Evolutionary conservation across 2,113 vertebrate species (phyloP).

Genomic region (Tragulus kanchil): DNA sequence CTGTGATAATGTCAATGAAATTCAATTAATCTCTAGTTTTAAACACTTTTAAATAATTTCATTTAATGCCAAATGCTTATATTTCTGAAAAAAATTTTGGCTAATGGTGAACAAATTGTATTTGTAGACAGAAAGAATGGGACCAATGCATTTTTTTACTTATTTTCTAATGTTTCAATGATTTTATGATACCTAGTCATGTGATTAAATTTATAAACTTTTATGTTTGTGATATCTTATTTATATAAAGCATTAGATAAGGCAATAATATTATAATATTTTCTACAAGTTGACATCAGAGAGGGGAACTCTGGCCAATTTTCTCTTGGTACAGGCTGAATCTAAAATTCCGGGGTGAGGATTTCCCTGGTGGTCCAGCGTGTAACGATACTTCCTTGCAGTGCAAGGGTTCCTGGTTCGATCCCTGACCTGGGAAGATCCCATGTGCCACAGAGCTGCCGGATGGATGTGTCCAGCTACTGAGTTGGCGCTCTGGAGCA

Average conservation of each 20-base stretch:
- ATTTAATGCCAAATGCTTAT: background rate
- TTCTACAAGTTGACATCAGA: background rate
- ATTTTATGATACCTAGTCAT: background rate
- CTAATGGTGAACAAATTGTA: background rate
- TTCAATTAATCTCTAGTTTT: background rate
- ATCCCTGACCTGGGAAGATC: too few species aligned
- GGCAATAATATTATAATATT: background rate
- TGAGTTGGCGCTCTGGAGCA: too few species aligned
- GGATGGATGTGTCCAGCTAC: too few species aligned
- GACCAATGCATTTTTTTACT: background rate
- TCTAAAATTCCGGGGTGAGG: background rate
- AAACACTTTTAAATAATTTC: constrained; percentile 32
- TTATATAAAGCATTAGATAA: background rate
- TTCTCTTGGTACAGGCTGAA: background rate
- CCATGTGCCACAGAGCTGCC: too few species aligned
- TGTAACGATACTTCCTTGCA: too few species aligned
- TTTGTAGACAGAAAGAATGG: background rate
- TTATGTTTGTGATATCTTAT: background rate
- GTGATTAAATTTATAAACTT: background rate
- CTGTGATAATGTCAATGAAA: background rate
- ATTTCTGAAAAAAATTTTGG: constrained; percentile 12
- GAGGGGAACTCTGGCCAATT: background rate
- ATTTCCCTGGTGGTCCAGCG: background rate
- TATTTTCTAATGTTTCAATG: constrained; percentile 17
- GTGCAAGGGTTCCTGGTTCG: too few species aligned